phyloP scores from a whole-genome alignment of 2,797 vertebrate species.

The Austrolebias charrua region DNA sequence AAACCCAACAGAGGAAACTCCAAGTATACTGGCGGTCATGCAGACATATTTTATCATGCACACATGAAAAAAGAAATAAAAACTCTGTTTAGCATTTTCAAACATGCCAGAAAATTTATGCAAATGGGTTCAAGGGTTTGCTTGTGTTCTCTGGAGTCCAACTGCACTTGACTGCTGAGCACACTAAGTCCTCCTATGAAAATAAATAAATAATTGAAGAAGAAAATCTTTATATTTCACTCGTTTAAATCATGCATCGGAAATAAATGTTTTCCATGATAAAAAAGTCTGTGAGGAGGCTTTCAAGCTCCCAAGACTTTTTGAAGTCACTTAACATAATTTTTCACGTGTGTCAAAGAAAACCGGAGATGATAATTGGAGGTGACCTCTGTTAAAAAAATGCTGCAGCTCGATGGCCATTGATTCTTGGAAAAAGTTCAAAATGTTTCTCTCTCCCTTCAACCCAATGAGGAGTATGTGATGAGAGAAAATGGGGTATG shows the following conservation, averaged over 20 bases:
- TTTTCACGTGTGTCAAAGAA: constrained; percentile 47
- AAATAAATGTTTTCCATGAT: constrained; percentile 35
- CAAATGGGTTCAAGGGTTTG: constrained; percentile 24
- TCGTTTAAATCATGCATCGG: constrained; percentile 42
- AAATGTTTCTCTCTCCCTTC: constrained; percentile 25
- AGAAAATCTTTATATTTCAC: constrained; percentile 23
- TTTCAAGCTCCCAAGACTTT: constrained; percentile 37
- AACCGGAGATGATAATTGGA: constrained; percentile 57
- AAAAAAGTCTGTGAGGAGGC: constrained; percentile 16
- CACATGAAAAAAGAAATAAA: constrained; percentile 17
- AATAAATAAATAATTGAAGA: constrained; percentile 13
- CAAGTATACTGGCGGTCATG: neutral
- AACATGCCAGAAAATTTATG: constrained; percentile 48
- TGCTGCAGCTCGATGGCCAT: constrained; percentile 41
- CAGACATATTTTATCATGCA: constrained; percentile 48
- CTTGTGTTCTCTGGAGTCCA: constrained; percentile 7
- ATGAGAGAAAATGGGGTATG: constrained; percentile 5
- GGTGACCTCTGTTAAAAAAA: constrained; percentile 67
- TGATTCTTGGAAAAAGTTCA: constrained; percentile 39
- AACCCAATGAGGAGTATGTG: constrained; percentile 41
- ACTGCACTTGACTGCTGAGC: constrained; percentile 23
- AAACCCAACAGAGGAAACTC: constrained; percentile 3
- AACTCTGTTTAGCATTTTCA: constrained; percentile 42
- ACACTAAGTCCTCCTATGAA: constrained; percentile 26
- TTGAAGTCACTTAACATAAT: constrained; percentile 56